Evolutionary conservation across 2,113 vertebrate species (phyloP).

Genomic region (Astatotilapia flaviijosephi): DNA sequence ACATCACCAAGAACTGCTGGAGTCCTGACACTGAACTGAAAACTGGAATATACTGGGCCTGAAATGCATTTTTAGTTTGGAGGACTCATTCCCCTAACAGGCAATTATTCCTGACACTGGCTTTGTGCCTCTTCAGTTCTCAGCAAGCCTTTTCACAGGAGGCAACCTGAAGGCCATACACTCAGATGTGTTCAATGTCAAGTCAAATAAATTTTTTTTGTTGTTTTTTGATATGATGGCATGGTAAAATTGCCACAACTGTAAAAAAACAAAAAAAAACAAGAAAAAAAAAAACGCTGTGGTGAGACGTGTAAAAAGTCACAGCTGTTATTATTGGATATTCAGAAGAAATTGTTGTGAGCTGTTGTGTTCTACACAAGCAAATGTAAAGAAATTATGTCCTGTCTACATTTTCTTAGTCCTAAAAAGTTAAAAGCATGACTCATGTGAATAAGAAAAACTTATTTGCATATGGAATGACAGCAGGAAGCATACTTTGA

Average conservation of each 20-base stretch:
- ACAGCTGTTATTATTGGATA: not conserved
- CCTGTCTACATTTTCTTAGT: not conserved
- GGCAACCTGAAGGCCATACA: not conserved
- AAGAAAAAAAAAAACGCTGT: not conserved
- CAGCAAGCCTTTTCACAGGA: not conserved
- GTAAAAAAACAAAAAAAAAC: not conserved
- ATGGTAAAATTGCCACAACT: not conserved
- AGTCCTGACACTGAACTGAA: not conserved
- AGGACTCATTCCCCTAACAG: not conserved
- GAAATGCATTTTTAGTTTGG: not conserved
- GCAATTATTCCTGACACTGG: not conserved
- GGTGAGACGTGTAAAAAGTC: not conserved
- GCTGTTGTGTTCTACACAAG: not conserved
- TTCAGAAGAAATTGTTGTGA: not conserved
- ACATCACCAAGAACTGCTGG: not conserved
- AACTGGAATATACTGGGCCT: not conserved
- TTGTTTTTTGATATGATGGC: not conserved
- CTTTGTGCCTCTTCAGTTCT: not conserved
- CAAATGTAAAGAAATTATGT: not conserved
- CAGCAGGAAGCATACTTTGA: slow-evolving; percentile 17
- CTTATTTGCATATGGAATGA: slow-evolving; percentile 42
- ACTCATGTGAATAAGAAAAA: not conserved
- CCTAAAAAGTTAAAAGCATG: not conserved
- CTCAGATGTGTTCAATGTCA: not conserved
- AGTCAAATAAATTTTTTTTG: not conserved